Base-by-base conservation (phyloP, 2,113 vertebrate species). In the Meleagris gallopavo region DNA sequence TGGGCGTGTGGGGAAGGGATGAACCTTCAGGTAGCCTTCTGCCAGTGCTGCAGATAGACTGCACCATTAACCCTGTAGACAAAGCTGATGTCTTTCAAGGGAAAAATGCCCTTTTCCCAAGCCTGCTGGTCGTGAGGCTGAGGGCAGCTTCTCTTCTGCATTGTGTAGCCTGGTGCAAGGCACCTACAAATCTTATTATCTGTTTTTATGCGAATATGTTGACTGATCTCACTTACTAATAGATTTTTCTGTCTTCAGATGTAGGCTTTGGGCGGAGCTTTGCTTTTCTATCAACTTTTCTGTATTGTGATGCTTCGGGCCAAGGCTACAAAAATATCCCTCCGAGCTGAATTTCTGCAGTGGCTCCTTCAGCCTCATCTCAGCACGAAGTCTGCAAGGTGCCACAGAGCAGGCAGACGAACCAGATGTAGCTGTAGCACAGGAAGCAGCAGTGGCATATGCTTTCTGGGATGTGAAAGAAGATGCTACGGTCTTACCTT, bases 1-100 rank as follows among this genome's bases (percentile, higher is more conserved):
- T 1, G 6, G 57, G 80, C 12, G 1, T 80, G 72, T 91, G 81
- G 81, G 67, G 9, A 54, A 71, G 60, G 84, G 69, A 80, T 50
- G 27, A 86, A 87, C 54, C 69, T 38, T 65, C 73, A 45, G 62
- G 67, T 83, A 58, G n/a, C 10, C 29, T 71, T 38, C 84, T 94
- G 88, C 88, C 90, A 91, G 22, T 77, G 93, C 93, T 93, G 93
- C 93, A 91, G 84, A 62, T 17, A 89, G 69, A 83, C 88, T 89
- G 90, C 90, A 86, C 90, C 93, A 86, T 77, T 69, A 83, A 83
- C 84, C 81, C 90, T 72, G 36, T 62, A 78, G 84, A 72, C 93
- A 90, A 66, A 88, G 77, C 77, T 89, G 91, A 70, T 93, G 73
- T 77, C 86, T 81, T 69, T 62, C 81, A 70, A 73, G 73, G 89